phyloP scores from a whole-genome alignment of 64 coral and sea anemone species.

The Montipora cactus region DNA sequence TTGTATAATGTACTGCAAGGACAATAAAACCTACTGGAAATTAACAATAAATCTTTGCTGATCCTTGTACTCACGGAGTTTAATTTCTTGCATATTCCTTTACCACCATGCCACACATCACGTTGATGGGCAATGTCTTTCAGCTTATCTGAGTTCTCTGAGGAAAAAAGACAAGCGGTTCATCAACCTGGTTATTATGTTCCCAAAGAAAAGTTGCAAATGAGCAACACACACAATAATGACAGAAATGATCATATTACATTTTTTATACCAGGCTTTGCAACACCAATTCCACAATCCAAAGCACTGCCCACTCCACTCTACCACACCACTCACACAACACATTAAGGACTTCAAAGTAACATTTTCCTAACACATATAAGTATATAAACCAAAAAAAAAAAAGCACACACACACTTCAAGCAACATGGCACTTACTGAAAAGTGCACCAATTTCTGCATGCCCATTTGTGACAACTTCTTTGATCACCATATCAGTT shows the following conservation, averaged over 20 bases:
- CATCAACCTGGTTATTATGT: too few relatives aligned
- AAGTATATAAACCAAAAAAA: too few relatives aligned
- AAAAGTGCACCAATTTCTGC: constrained; percentile 11
- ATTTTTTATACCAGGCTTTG: too few relatives aligned
- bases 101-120: constrained; percentile 29
- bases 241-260: too few relatives aligned
- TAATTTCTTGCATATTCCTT: constrained; percentile 23
- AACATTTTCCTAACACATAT: too few relatives aligned
- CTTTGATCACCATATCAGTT: constrained; percentile 7
- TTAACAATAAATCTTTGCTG: not conserved
- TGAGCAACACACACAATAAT: too few relatives aligned
- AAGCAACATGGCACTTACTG: not conserved
- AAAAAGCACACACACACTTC: not conserved
- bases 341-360: too few relatives aligned
- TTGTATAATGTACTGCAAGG: too few relatives aligned
- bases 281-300: too few relatives aligned
- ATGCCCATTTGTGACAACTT: constrained; percentile 31
- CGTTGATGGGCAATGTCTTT: constrained; percentile 20
- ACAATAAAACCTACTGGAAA: not conserved
- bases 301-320: too few relatives aligned
- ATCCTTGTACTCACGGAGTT: constrained; percentile 1
- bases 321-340: too few relatives aligned
- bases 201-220: too few relatives aligned
- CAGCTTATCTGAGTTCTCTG: constrained; percentile 40
- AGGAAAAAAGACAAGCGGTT: not conserved